These are phyloP conservation scores for Hypolimnas misippus DNA, from an alignment of 2,888 invertebrate species.

Conservation along the genomic window DNA sequence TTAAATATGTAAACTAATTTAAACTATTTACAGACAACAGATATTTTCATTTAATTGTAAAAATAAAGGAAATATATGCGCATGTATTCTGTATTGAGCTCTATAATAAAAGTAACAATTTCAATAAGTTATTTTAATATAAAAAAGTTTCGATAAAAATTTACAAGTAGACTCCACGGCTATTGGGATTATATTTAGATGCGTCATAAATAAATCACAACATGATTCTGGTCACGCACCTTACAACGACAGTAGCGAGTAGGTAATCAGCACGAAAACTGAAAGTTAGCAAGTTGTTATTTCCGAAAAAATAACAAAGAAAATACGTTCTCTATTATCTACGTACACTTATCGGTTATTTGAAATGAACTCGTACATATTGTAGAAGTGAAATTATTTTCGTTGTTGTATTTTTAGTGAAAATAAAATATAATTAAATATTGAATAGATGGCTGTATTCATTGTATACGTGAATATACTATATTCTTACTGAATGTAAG, in stretches of 20 bases:
- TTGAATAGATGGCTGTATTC: no score
- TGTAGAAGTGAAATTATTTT: not conserved
- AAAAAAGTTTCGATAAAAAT: not conserved
- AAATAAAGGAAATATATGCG: no score
- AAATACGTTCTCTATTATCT: conserved; percentile 7
- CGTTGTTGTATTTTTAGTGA: not conserved
- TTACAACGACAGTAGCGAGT: conserved; percentile 13
- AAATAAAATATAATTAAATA: not conserved
- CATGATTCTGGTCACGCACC: conserved; percentile 27
- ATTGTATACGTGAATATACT: no score
- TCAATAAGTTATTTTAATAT: not conserved
- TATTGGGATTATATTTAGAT: not conserved
- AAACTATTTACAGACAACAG: no score
- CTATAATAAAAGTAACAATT: no score
- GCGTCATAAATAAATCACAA: conserved; percentile 19
- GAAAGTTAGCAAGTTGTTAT: conserved; percentile 26
- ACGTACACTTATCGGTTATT: not conserved
- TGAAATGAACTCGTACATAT: not conserved
- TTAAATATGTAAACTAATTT: not conserved
- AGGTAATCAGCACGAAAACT: conserved; percentile 27
- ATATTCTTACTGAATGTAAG: no score
- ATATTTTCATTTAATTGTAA: no score
- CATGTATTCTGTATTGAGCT: no score
- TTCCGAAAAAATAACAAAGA: conserved; percentile 22
- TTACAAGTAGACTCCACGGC: not conserved